Conservation (phyloP, 1,140 invertebrate species). For the Dinoponera quadriceps region DNA sequence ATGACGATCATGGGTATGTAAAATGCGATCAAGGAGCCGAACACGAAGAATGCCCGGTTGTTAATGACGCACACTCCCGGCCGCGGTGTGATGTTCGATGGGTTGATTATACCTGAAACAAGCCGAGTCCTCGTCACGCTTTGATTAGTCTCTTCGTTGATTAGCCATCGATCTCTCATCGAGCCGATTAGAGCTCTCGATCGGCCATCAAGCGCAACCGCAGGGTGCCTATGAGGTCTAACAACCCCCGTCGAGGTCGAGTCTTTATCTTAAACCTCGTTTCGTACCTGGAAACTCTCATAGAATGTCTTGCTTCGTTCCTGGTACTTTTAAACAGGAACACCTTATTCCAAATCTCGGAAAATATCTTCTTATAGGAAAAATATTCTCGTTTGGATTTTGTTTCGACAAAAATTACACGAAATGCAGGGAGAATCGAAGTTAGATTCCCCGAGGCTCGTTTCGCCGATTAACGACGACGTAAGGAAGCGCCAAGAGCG, state of each 20-base stretch:
- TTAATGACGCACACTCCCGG: slow-evolving; percentile 93
- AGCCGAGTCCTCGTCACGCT: background rate
- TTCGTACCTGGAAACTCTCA: no score
- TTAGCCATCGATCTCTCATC: slow-evolving; percentile 15
- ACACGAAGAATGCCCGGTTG: slow-evolving; percentile 94
- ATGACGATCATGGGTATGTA: slow-evolving; percentile 97
- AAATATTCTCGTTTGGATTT: no score
- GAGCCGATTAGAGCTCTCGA: slow-evolving; percentile 19
- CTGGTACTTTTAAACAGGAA: no score
- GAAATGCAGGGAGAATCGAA: background rate
- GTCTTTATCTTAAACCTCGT: background rate
- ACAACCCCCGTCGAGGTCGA: background rate
- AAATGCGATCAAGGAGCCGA: slow-evolving; percentile 95
- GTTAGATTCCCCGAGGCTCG: background rate
- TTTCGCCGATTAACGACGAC: background rate
- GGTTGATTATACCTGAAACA: slow-evolving; percentile 89
- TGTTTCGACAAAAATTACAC: background rate
- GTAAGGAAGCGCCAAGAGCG: background rate
- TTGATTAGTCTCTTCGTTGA: slow-evolving; percentile 21
- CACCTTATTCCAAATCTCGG: no score
- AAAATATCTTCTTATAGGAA: no score
- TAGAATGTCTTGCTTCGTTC: no score
- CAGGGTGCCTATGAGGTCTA: background rate
- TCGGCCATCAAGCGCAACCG: background rate
- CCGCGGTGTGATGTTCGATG: slow-evolving; percentile 91